Base-by-base conservation (phyloP, 1,140 invertebrate species). In the Drosophila baimaii region DNA sequence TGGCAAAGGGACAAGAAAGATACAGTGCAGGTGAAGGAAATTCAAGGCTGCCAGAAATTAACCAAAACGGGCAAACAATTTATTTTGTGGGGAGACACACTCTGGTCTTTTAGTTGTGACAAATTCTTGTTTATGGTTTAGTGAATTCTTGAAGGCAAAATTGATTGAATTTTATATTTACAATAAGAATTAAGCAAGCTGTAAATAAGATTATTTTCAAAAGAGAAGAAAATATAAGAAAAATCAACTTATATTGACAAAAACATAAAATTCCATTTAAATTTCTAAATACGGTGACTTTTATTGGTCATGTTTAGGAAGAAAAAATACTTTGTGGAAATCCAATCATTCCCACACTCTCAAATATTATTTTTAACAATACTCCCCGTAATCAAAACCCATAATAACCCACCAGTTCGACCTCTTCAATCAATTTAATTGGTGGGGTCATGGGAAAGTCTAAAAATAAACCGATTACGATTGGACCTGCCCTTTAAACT, bases 401-500 rank as follows among this genome's bases (percentile, higher is more conserved):
- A 2, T 35, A 21, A 35, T 52, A 52, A 35, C 19, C 29, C 4
- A 15, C 19, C 31, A 35, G 19, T 52, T 21, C 13, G 12, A 35
- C 51, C 31, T 52, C 13, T 35, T 33, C 51, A 33, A 52, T 52
- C 31, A 52, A 52, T 35, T 52, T 52, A 52, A 52, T 52, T 52
- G 51, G 19, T 15, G 13, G 19, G 31, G 51, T 54, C 19, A 19
- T 23, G 51, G 19, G 23, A 33, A n/a, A 1, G 31, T 21, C 47
- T 54, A 54, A 54, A 54, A 23, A 54, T 54, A 54, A 35, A 54
- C 31, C 51, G 31, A 54, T 54, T 54, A 54, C 31, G 13, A 23
- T 54, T 21, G 51, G 31, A 23, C 19, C 51, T 54, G 51, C 51
- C 51, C 29, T 54, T 54, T 54, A 54, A 54, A 54, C 51, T 54